Conservation (phyloP, 2,113 vertebrate genomes). For the Cebus imitator region DNA sequence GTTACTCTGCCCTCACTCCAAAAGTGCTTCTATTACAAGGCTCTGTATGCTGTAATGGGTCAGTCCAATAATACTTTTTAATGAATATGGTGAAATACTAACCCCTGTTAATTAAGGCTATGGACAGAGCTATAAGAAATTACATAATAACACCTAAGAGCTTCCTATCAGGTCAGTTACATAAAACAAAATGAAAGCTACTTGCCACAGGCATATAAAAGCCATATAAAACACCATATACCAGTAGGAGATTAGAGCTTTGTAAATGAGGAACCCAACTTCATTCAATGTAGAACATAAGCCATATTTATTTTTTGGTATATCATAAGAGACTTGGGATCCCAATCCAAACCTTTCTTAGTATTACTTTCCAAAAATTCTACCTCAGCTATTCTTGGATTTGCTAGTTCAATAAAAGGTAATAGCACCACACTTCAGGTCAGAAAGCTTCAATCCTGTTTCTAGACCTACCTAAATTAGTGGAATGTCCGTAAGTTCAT, state of each 20-base stretch:
- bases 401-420: background rate
- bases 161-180: slow-evolving; percentile 8
- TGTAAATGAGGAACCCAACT: background rate
- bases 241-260: background rate
- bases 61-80: background rate
- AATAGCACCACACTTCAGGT: background rate
- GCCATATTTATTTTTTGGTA: background rate
- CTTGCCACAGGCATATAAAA: background rate
- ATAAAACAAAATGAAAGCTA: background rate
- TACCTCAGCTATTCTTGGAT: background rate
- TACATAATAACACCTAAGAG: background rate
- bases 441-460: background rate
- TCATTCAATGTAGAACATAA: background rate
- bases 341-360: background rate
- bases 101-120: background rate
- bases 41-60: background rate
- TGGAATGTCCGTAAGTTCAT: background rate
- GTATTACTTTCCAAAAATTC: background rate
- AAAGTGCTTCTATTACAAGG: background rate
- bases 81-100: background rate
- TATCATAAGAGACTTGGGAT: background rate
- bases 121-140: background rate
- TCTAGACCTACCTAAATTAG: background rate
- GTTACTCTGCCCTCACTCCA: background rate
- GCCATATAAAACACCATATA: background rate